Conservation (phyloP, 64 coral and sea anemone genomes). For the Stichodactyla mertensii region DNA sequence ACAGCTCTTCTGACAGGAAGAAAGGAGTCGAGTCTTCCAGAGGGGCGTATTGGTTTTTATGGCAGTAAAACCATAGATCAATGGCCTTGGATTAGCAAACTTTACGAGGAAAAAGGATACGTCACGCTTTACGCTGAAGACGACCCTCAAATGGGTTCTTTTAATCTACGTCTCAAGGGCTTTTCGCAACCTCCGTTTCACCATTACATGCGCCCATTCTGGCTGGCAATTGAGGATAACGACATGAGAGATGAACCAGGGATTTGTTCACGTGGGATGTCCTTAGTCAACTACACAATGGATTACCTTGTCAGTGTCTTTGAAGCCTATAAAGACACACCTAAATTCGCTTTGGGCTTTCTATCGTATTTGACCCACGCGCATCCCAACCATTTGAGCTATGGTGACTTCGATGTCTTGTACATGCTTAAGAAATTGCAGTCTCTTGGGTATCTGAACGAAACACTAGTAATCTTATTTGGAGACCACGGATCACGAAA, state of each 20-base stretch:
- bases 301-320: constrained; percentile 74
- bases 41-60: constrained; percentile 45
- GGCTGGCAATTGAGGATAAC: constrained; percentile 54
- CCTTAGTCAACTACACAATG: constrained; percentile 73
- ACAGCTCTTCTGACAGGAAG: constrained; percentile 64
- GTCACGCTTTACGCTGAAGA: constrained; percentile 65
- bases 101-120: constrained; percentile 56
- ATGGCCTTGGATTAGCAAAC: constrained; percentile 59
- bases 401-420: constrained; percentile 66
- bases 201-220: constrained; percentile 81
- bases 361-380: constrained; percentile 66
- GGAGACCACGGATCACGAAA: constrained; percentile 90
- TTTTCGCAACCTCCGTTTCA: constrained; percentile 35
- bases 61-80: constrained; percentile 19
- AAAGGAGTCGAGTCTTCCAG: constrained; percentile 40
- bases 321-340: constrained; percentile 47
- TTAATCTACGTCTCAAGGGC: constrained; percentile 68
- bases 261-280: constrained; percentile 61
- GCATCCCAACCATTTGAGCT: constrained; percentile 65
- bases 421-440: constrained; percentile 46
- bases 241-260: constrained; percentile 57
- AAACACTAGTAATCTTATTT: constrained; percentile 67
- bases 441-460: constrained; percentile 50
- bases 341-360: constrained; percentile 74
- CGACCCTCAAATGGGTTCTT: constrained; percentile 63